Evolutionary conservation across 2,113 vertebrate species (phyloP).

Genomic region (Edolisoma coerulescens): DNA sequence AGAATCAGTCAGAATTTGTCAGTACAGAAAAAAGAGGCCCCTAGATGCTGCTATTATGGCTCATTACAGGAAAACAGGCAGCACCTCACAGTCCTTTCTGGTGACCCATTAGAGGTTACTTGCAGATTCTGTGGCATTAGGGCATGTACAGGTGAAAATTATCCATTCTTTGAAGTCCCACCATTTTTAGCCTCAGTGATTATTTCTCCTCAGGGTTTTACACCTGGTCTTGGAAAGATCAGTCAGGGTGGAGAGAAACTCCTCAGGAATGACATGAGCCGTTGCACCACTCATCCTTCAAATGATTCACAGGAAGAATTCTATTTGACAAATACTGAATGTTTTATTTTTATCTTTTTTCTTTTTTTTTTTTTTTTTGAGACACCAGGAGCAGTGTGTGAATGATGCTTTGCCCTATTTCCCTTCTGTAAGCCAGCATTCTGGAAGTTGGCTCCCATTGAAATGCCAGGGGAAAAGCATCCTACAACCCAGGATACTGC

Average conservation of each 20-base stretch:
- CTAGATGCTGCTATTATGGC: rapidly evolving
- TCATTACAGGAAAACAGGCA: background rate
- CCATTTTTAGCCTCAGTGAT: background rate
- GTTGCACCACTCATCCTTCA: background rate
- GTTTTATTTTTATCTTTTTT: background rate
- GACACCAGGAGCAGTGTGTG: background rate
- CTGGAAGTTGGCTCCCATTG: background rate
- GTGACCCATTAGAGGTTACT: background rate
- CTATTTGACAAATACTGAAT: background rate
- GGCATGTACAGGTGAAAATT: background rate
- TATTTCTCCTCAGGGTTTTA: background rate
- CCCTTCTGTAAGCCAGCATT: background rate
- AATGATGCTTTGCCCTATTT: background rate
- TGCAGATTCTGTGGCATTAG: background rate
- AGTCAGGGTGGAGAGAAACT: background rate
- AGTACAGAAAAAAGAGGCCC: background rate
- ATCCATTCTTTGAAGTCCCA: background rate
- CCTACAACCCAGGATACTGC: background rate
- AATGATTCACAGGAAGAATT: background rate
- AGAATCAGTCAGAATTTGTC: background rate
- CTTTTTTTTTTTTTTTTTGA: background rate
- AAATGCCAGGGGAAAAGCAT: background rate
- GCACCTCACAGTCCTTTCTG: background rate
- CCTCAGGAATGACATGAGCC: background rate
- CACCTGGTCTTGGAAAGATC: background rate